Conservation (phyloP, 92 coral and sea anemone genomes). For the Muricea muricata region DNA sequence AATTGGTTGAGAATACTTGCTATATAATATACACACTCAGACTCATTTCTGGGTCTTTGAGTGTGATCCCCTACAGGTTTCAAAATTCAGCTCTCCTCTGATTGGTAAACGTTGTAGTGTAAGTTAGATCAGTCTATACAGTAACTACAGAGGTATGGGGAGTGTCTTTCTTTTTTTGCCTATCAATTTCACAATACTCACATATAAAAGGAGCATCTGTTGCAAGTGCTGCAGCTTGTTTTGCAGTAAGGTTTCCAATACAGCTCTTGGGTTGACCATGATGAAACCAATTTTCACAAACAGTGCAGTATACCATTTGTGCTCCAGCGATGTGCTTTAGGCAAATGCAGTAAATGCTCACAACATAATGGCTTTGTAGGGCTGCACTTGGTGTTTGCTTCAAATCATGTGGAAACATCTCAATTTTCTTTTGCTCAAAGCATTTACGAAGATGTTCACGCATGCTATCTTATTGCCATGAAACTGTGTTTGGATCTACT, state of each 20-base stretch:
- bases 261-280: neutral
- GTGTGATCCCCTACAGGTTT: too few relatives aligned
- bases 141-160: too few relatives aligned
- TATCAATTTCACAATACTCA: neutral
- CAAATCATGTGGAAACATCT: conserved; percentile 24
- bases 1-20: too few relatives aligned
- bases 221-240: neutral
- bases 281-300: conserved; percentile 23
- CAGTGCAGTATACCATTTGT: conserved; percentile 31
- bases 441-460: conserved; percentile 13
- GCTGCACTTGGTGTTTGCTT: neutral
- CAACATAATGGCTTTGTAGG: neutral
- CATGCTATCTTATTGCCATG: conserved; percentile 19
- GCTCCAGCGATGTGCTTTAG: conserved; percentile 1
- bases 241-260: neutral
- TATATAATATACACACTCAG: too few relatives aligned
- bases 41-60: too few relatives aligned
- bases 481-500: neutral
- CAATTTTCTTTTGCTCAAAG: conserved; percentile 10
- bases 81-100: too few relatives aligned
- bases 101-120: too few relatives aligned
- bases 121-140: too few relatives aligned
- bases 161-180: neutral
- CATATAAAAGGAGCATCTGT: neutral
- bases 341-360: conserved; percentile 8